A percentile compares a stretch with the other conserved stretches of the same genome.
phyloP scores from a whole-genome alignment of 2,888 invertebrate genomes.

The Gymnoscelis rufifasciata region DNA sequence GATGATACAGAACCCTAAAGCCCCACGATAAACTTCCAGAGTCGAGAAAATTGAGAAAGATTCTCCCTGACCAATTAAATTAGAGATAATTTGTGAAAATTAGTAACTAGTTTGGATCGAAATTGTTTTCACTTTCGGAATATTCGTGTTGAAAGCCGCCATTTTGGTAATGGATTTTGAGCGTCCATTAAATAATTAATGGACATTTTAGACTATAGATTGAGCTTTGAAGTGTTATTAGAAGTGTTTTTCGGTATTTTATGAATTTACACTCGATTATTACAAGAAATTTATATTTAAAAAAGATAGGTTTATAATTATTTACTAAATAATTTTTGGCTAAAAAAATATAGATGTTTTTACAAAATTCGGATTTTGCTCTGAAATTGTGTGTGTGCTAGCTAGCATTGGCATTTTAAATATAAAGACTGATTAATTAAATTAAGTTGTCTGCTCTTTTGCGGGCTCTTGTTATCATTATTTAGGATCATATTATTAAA shows the following conservation, averaged over 20 bases:
- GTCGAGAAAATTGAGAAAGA: conserved; percentile 12
- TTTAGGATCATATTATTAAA: no score
- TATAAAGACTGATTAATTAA: no score
- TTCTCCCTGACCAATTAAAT: conserved; percentile 13
- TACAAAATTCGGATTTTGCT: no score
- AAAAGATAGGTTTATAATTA: no score
- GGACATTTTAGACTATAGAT: conserved; percentile 3
- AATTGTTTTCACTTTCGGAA: conserved; percentile 5
- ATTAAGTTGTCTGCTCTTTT: no score
- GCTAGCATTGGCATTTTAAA: no score
- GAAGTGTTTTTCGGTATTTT: not conserved
- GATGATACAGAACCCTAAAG: no score
- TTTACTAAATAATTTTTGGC: no score
- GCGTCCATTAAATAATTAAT: conserved; percentile 2
- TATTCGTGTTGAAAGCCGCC: conserved; percentile 4
- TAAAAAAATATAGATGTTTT: no score
- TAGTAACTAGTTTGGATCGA: conserved; percentile 8
- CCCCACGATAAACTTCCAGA: conserved; percentile 14
- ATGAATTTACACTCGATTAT: not conserved
- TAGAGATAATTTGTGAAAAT: conserved; percentile 11
- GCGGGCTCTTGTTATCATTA: no score
- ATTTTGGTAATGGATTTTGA: conserved; percentile 2
- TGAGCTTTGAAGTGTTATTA: not conserved
- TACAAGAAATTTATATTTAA: not conserved
- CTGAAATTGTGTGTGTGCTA: no score